phyloP scores from a whole-genome alignment of 2,113 vertebrate species.

The Candoia aspera region DNA sequence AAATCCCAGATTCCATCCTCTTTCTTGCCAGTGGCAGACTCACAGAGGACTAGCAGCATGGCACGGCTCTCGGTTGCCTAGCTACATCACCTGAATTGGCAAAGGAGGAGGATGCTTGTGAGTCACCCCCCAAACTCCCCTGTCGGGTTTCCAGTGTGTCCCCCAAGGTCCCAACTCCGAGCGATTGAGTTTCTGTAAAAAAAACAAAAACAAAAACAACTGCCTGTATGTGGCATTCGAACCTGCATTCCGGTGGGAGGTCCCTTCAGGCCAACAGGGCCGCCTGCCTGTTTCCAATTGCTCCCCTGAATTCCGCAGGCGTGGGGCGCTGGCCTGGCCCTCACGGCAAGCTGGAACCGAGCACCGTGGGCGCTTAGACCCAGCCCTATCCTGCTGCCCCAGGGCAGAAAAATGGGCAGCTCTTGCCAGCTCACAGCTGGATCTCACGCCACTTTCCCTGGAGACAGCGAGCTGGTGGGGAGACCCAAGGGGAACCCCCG shows the following conservation, averaged over 20 bases:
- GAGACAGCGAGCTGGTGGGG: background rate
- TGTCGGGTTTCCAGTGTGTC: too few species aligned
- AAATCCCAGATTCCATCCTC: background rate
- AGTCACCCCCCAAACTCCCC: background rate
- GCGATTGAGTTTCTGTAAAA: background rate
- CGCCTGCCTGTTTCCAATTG: background rate
- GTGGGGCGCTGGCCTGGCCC: background rate
- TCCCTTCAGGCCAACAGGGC: background rate
- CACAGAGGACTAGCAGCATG: background rate
- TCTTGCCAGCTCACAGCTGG: background rate
- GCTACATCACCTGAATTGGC: background rate
- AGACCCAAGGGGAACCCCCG: background rate
- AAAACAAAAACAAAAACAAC: background rate
- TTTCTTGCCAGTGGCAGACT: too few species aligned
- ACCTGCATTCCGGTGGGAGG: background rate
- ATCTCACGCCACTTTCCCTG: background rate
- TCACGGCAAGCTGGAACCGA: slow-evolving; percentile 2
- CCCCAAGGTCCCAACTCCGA: background rate
- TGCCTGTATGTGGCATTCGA: background rate
- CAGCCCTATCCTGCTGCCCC: background rate
- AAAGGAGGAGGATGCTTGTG: background rate
- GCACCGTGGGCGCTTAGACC: background rate
- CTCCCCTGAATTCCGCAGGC: background rate
- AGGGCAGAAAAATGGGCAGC: background rate
- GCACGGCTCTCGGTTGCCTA: background rate